phyloP scores from a whole-genome alignment of 2,113 vertebrate species.

The Scalopus aquaticus region DNA sequence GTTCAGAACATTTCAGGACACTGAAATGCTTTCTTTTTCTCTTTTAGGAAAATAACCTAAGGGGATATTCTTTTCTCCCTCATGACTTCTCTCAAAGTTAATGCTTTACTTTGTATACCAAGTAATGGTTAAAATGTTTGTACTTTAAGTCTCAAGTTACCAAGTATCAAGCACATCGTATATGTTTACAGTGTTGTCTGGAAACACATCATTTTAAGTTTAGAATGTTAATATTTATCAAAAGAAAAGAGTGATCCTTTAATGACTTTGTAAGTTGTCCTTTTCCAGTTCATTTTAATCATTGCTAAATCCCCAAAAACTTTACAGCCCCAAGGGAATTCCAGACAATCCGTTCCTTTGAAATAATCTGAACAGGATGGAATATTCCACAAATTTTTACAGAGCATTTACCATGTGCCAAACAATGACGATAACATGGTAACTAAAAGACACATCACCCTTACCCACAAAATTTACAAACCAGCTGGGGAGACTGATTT shows the following conservation, averaged over 20 bases:
- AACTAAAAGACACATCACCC: background rate
- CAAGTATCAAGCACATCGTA: background rate
- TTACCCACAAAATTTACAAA: background rate
- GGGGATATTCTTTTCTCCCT: background rate
- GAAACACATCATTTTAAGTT: constrained; percentile 7
- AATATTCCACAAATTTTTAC: background rate
- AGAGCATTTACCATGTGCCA: background rate
- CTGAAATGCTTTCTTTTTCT: background rate
- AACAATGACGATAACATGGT: background rate
- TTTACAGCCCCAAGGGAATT: background rate
- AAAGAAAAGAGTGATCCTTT: background rate
- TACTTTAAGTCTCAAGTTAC: background rate
- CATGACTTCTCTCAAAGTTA: background rate
- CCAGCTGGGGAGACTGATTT: background rate
- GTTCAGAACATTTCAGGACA: background rate
- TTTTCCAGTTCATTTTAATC: background rate
- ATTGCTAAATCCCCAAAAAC: background rate
- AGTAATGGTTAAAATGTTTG: background rate
- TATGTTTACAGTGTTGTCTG: background rate
- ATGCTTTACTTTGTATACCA: background rate
- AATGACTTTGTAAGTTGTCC: background rate
- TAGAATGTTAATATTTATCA: background rate
- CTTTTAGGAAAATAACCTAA: background rate
- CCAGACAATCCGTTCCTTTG: background rate
- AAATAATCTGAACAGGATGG: background rate